phyloP scores from a whole-genome alignment of 2,113 vertebrate species.

The Rhodinocichla rosea region DNA sequence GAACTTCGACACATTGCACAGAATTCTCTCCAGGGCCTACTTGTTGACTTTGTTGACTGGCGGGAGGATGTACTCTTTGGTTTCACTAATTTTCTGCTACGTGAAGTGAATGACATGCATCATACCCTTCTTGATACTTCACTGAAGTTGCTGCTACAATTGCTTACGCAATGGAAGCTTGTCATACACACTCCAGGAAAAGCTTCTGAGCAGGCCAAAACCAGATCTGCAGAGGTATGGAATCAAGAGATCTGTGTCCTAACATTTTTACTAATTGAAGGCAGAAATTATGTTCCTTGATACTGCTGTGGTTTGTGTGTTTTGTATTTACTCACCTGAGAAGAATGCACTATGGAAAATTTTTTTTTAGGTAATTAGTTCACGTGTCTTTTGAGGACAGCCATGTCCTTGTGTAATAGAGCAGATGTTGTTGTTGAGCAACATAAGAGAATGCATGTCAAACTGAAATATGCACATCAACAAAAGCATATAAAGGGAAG shows the following conservation, averaged over 20 bases:
- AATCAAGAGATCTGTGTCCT: background rate
- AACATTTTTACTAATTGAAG: background rate
- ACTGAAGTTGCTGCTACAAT: slow-evolving; percentile 92
- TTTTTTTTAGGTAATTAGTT: slow-evolving; percentile 32
- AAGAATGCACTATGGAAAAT: background rate
- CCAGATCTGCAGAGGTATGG: slow-evolving; percentile 84
- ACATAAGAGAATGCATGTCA: slow-evolving; percentile 19
- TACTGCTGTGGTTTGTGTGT: background rate
- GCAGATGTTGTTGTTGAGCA: slow-evolving; percentile 59
- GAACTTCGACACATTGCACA: slow-evolving; percentile 97
- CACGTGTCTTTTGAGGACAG: slow-evolving; percentile 22
- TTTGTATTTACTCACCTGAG: slow-evolving; percentile 33
- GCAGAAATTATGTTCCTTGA: background rate
- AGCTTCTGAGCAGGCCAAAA: slow-evolving; percentile 76
- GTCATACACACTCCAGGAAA: slow-evolving; percentile 90
- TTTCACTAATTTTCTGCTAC: slow-evolving; percentile 93
- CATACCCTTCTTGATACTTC: slow-evolving; percentile 93
- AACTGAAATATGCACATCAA: background rate
- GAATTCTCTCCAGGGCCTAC: slow-evolving; percentile 94
- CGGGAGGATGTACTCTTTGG: slow-evolving; percentile 95
- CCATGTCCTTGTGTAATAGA: slow-evolving; percentile 22
- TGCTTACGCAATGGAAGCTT: slow-evolving; percentile 96
- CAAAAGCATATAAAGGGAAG: slow-evolving; percentile 14
- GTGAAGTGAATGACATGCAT: slow-evolving; percentile 95
- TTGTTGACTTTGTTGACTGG: slow-evolving; percentile 97